Percentiles rank a stretch among this genome's conserved stretches.
These are phyloP conservation scores for Oryctes rhinoceros DNA, from an alignment of 1,140 invertebrate genomes.

Conservation along the genomic window DNA sequence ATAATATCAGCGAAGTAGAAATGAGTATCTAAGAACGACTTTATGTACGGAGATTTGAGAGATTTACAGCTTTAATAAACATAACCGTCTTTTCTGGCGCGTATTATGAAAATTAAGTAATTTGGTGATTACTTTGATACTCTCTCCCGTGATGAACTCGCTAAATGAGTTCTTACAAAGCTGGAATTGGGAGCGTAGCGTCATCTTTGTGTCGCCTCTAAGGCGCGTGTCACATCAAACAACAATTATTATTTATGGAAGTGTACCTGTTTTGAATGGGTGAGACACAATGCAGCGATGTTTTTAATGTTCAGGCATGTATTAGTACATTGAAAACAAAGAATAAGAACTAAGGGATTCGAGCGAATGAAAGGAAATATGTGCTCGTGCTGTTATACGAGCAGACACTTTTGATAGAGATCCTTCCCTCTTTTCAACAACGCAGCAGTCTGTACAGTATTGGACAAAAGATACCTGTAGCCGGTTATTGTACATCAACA, in stretches of 20 bases:
- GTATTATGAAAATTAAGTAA: neutral
- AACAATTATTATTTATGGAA: constrained; percentile 20
- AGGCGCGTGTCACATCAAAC: constrained; percentile 2
- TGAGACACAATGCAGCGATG: neutral
- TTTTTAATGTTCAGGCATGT: constrained; percentile 10
- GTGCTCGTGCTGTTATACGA: neutral
- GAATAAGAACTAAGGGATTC: constrained; percentile 18
- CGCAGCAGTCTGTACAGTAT: constrained; percentile 1
- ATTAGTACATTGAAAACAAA: constrained; percentile 10
- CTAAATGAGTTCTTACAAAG: neutral
- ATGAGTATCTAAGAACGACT: no score
- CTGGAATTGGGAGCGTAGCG: neutral
- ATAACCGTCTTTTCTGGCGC: neutral
- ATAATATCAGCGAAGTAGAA: no score
- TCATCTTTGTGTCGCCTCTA: constrained; percentile 14
- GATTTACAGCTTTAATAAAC: neutral
- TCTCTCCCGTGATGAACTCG: neutral
- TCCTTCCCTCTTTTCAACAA: neutral
- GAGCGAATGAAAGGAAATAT: neutral
- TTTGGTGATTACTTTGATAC: neutral
- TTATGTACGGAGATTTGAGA: no score
- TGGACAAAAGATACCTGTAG: neutral
- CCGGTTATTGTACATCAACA: neutral
- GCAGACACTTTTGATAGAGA: neutral
- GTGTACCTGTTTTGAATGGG: neutral